Evolutionary conservation across 2,113 vertebrate genomes (phyloP), one percentile per base, ranked within the genome.

Genomic region (Ophthalmolycus amberensis): DNA sequence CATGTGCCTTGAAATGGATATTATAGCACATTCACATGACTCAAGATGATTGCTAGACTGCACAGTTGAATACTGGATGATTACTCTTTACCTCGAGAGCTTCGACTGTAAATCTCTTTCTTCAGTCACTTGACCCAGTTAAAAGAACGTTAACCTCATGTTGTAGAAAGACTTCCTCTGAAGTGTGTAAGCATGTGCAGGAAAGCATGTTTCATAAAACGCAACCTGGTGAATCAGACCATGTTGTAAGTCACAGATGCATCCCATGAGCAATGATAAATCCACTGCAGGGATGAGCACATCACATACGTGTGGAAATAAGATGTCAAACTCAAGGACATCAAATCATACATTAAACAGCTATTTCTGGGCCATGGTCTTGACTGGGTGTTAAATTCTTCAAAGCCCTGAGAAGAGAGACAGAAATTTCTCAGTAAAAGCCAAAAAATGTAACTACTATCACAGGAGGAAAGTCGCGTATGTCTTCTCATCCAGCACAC

Each of bases 271-370:
- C 80, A 72, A 25, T 46, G 10, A 59, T 65, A 59, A 14, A 9
- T 20, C 69, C 38, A 63, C 25, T 18, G 60, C 37, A 46, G 22
- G 5, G n/a, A 68, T 63, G 37, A 70, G 46, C n/a, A 42, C 38
- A 50, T 50, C 40, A n/a, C 42, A 42, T 65, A 25, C n/a, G 6
- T 11, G 9, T 63, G 42, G 65, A 83, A 74, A 80, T 58, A 77
- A 72, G 44, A 86, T 67, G 44, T 78, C 62, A 78, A 70, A 89
- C 22, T 63, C 46, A 67, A 71, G 38, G 59, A 77, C 60, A 79
- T 86, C 69, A 78, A 83, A 85, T 67, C 69, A 63, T 75, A 71
- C 5, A 65, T 84, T 71, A 75, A 71, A 32, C 32, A 18, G n/a
- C 9, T 37, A 80, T 83, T 71, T 74, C 40, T 59, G n/a, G 34